phyloP scores from a whole-genome alignment of 2,888 invertebrate species.

The Eilema caniola region DNA sequence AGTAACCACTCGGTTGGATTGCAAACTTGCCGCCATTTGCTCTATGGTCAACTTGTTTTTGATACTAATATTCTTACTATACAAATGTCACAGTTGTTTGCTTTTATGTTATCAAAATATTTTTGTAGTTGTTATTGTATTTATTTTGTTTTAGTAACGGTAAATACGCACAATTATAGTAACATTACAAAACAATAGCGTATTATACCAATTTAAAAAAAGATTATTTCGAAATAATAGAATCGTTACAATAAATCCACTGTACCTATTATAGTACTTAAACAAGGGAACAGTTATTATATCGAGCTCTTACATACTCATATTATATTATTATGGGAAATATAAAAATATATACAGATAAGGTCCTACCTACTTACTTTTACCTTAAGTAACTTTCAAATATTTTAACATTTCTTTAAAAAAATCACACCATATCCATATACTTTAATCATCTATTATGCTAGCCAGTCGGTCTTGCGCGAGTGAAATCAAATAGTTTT shows the following conservation, averaged over 20 bases:
- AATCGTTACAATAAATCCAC: too few species aligned
- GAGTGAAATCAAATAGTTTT: constrained; percentile 1
- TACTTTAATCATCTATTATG: neutral
- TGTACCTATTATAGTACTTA: neutral
- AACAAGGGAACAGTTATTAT: too few species aligned
- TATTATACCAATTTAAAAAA: too few species aligned
- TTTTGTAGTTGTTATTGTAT: neutral
- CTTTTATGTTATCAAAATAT: neutral
- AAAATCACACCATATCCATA: neutral
- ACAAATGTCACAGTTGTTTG: neutral
- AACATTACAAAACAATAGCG: too few species aligned
- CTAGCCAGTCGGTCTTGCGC: neutral
- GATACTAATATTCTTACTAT: neutral
- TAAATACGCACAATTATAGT: too few species aligned
- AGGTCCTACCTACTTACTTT: neutral
- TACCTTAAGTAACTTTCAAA: neutral
- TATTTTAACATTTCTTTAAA: neutral
- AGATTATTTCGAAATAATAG: too few species aligned
- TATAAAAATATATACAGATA: neutral
- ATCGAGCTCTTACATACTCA: too few species aligned
- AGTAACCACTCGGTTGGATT: constrained; percentile 16
- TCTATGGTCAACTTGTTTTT: constrained; percentile 11
- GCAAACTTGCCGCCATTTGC: constrained; percentile 13
- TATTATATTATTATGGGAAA: neutral
- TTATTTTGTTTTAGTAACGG: too few species aligned